Evolutionary conservation across 35 echinoderm and acorn worm species (phyloP).

Genomic region (Heliocidaris erythrogramma): DNA sequence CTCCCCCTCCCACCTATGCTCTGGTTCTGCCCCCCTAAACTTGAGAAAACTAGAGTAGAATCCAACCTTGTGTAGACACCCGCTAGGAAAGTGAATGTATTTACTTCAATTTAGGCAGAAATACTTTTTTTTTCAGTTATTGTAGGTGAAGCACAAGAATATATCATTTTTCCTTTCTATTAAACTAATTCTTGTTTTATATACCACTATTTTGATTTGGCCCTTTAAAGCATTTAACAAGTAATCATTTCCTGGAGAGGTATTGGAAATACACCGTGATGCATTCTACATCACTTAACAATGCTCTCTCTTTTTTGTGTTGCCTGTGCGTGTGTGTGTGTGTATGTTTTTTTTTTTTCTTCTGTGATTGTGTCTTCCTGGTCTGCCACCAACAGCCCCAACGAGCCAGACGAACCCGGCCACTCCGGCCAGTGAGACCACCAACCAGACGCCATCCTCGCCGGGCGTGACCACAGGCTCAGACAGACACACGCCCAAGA

Average conservation of each 20-base stretch:
- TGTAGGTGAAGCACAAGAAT: background rate
- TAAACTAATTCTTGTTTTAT: background rate
- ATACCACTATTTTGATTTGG: background rate
- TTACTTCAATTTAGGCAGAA: background rate
- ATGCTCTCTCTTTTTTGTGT: constrained; percentile 26
- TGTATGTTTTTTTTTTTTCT: background rate
- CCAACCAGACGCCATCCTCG: background rate
- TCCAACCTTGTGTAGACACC: no score
- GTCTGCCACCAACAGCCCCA: background rate
- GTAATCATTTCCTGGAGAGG: background rate
- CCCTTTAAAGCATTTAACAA: background rate
- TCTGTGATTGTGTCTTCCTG: background rate
- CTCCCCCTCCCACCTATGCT: background rate
- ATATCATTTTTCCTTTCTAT: background rate
- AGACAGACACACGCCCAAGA: background rate
- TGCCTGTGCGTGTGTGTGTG: background rate
- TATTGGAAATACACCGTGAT: background rate
- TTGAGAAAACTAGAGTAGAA: no score
- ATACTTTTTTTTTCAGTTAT: background rate
- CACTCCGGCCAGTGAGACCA: background rate
- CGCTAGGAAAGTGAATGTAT: background rate
- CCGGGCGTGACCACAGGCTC: background rate
- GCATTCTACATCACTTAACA: background rate
- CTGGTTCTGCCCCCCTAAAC: background rate
- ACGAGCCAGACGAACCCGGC: constrained; percentile 1